Evolutionary conservation across 2,888 invertebrate genomes (phyloP).

Genomic region (Philaethria dido): DNA sequence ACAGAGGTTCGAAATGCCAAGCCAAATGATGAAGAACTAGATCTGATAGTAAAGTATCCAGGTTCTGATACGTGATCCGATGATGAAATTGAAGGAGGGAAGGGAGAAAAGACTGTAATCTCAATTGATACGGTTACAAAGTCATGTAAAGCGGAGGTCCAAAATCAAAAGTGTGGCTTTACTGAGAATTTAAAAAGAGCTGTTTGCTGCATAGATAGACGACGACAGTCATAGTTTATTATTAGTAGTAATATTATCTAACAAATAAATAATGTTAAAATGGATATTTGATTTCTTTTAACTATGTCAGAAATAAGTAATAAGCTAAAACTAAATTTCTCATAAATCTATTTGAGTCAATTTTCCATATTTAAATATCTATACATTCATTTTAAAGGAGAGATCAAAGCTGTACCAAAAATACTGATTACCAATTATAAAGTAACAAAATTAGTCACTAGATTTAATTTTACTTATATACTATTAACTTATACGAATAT

Average conservation of each 20-base stretch:
- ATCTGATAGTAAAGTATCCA: conserved; percentile 77
- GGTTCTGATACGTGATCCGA: conserved; percentile 83
- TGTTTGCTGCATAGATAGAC: conserved; percentile 77
- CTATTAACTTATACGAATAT: conserved; percentile 39
- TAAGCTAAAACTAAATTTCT: not conserved
- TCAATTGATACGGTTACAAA: conserved; percentile 53
- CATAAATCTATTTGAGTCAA: not conserved
- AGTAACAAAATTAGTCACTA: conserved; percentile 62
- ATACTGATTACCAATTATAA: conserved; percentile 43
- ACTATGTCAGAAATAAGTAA: not conserved
- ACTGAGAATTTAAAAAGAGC: conserved; percentile 74
- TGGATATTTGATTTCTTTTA: not conserved
- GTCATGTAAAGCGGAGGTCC: conserved; percentile 63
- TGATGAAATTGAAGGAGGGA: conserved; percentile 59
- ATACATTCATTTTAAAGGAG: not conserved
- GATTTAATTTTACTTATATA: conserved; percentile 36
- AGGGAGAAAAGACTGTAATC: conserved; percentile 67
- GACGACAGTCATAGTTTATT: conserved; percentile 66
- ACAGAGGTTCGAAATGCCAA: conserved; percentile 67
- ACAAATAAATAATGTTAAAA: not conserved
- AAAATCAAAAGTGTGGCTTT: conserved; percentile 71
- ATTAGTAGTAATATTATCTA: conserved; percentile 7
- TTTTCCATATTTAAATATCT: not conserved
- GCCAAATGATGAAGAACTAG: conserved; percentile 73
- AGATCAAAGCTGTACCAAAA: conserved; percentile 36